Percentiles rank a stretch among this genome's conserved stretches.
These are phyloP conservation scores for Cephalophus harveyi DNA, from an alignment of 2,113 vertebrate genomes.

Conservation along the genomic window DNA sequence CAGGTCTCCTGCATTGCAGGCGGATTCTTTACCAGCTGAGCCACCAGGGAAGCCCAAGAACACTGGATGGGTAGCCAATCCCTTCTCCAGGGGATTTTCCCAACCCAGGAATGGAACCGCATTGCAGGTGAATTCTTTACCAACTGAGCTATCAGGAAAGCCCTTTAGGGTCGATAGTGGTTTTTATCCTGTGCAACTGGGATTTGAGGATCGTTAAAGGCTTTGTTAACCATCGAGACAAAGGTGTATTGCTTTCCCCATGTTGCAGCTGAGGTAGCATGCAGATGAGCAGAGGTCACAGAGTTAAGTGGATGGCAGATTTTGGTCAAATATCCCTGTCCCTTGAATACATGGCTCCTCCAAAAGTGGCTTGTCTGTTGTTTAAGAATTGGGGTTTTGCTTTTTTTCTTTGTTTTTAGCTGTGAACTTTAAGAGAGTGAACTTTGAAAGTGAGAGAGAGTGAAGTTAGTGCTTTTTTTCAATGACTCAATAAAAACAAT, in stretches of 20 bases:
- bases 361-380: constrained; percentile 6
- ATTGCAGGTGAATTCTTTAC: neutral
- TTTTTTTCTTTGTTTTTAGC: constrained; percentile 3
- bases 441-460: neutral
- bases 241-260: neutral
- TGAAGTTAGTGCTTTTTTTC: neutral
- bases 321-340: neutral
- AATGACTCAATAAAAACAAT: neutral
- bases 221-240: neutral
- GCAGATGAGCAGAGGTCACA: neutral
- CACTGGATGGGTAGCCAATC: neutral
- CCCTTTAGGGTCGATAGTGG: neutral
- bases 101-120: neutral
- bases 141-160: neutral
- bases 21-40: neutral
- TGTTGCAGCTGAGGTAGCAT: neutral
- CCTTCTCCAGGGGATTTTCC: neutral
- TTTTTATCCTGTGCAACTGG: neutral
- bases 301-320: neutral
- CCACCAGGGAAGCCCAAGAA: neutral
- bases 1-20: neutral
- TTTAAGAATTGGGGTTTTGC: neutral
- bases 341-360: neutral
- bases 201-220: neutral
- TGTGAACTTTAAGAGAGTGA: neutral